phyloP scores from a whole-genome alignment of 1,140 invertebrate species.

The Grapholita molesta region DNA sequence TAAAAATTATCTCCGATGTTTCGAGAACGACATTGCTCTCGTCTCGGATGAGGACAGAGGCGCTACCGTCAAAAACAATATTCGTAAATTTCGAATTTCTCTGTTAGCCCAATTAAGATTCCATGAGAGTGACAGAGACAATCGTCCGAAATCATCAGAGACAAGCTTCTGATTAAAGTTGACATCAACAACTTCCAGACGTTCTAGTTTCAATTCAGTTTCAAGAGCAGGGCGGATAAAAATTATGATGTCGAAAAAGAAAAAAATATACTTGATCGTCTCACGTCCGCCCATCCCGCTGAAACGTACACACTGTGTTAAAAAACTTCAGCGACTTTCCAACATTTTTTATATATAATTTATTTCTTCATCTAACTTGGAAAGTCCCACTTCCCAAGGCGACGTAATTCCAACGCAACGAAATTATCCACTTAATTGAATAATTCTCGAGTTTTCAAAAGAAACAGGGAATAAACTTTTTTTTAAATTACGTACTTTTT shows the following conservation, averaged over 20 bases:
- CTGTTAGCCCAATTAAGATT: too few species aligned
- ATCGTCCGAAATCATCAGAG: too few species aligned
- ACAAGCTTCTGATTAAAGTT: too few species aligned
- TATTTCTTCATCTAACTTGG: not conserved
- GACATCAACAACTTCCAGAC: too few species aligned
- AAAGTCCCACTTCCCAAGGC: not conserved
- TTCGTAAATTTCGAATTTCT: too few species aligned
- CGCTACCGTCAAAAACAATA: too few species aligned
- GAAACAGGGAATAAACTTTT: not conserved
- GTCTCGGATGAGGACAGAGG: too few species aligned
- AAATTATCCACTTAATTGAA: conserved; percentile 14
- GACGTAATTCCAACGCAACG: not conserved
- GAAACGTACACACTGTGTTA: not conserved
- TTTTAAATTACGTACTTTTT: too few species aligned
- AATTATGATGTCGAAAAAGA: not conserved
- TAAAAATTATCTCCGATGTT: too few species aligned
- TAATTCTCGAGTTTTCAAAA: conserved; percentile 14
- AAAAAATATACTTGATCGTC: not conserved
- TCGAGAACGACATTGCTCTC: too few species aligned
- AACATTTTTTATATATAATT: not conserved
- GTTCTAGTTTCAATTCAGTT: too few species aligned
- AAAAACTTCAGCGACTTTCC: not conserved
- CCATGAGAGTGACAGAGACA: too few species aligned
- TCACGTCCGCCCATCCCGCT: not conserved
- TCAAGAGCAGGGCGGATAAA: not conserved